These are phyloP conservation scores for Alaudala cheleensis DNA, from an alignment of 2,113 vertebrate species.

Conservation along the genomic window DNA sequence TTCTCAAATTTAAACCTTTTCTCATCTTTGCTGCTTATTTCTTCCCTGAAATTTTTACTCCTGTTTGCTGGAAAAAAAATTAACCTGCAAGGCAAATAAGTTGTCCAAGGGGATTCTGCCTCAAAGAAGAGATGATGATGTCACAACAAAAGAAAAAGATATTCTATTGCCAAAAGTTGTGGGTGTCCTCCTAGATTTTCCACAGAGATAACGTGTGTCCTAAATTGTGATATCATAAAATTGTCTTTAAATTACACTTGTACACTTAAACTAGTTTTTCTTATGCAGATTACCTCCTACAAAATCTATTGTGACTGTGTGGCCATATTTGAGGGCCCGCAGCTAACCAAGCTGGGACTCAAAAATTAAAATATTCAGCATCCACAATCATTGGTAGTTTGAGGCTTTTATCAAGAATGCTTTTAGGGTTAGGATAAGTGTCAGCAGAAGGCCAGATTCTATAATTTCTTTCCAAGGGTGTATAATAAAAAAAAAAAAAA, in stretches of 20 bases:
- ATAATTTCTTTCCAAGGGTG: background rate
- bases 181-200: background rate
- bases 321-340: accelerated
- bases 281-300: background rate
- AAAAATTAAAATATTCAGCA: background rate
- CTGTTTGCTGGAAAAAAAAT: background rate
- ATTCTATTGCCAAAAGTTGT: background rate
- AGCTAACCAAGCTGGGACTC: background rate
- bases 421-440: background rate
- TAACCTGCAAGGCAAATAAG: background rate
- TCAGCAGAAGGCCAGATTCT: background rate
- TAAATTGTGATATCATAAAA: background rate
- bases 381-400: background rate
- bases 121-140: background rate
- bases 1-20: background rate
- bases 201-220: background rate
- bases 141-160: background rate
- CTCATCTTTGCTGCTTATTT: background rate
- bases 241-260: background rate
- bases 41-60: background rate
- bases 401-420: background rate
- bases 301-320: background rate
- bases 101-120: background rate
- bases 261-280: background rate
- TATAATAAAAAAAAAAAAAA: background rate